Percentiles rank a stretch among this genome's conserved stretches.
These are phyloP conservation scores for Acanthosepion esculentum DNA, from an alignment of 2,888 invertebrate genomes.

Conservation along the genomic window DNA sequence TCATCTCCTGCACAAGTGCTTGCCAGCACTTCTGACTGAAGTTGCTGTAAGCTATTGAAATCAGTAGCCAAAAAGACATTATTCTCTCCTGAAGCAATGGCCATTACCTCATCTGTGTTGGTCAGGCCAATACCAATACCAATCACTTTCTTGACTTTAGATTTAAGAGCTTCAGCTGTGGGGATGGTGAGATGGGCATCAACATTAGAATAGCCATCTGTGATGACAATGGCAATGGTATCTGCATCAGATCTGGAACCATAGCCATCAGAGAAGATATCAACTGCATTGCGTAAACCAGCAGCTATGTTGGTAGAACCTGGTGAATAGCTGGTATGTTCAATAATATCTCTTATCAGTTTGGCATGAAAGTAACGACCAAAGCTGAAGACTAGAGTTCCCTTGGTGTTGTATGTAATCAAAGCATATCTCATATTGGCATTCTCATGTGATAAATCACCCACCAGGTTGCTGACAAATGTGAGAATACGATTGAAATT, in stretches of 20 bases:
- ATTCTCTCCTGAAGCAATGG: slow-evolving; percentile 58
- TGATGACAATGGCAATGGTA: slow-evolving; percentile 63
- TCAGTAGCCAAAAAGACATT: slow-evolving; percentile 64
- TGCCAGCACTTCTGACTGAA: slow-evolving; percentile 59
- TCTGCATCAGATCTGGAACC: slow-evolving; percentile 62
- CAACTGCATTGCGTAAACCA: slow-evolving; percentile 60
- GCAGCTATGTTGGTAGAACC: slow-evolving; percentile 70
- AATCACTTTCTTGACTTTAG: slow-evolving; percentile 62
- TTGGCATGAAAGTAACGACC: slow-evolving; percentile 58
- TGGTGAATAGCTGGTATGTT: slow-evolving; percentile 61
- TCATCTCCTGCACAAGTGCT: slow-evolving; percentile 56
- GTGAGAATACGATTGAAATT: slow-evolving; percentile 62
- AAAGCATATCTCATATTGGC: slow-evolving; percentile 63
- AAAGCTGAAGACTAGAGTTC: slow-evolving; percentile 65
- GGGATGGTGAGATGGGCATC: slow-evolving; percentile 64
- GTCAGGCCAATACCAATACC: slow-evolving; percentile 64
- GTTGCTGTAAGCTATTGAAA: slow-evolving; percentile 59
- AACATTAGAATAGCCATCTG: slow-evolving; percentile 70
- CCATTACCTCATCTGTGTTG: slow-evolving; percentile 58
- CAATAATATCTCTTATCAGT: slow-evolving; percentile 57
- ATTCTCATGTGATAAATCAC: slow-evolving; percentile 59
- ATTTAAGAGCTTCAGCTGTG: slow-evolving; percentile 62
- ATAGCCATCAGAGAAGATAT: slow-evolving; percentile 55
- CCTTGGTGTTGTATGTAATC: slow-evolving; percentile 63
- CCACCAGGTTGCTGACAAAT: slow-evolving; percentile 58